phyloP scores from a whole-genome alignment of 1,140 invertebrate genomes.

The Latrodectus geometricus region DNA sequence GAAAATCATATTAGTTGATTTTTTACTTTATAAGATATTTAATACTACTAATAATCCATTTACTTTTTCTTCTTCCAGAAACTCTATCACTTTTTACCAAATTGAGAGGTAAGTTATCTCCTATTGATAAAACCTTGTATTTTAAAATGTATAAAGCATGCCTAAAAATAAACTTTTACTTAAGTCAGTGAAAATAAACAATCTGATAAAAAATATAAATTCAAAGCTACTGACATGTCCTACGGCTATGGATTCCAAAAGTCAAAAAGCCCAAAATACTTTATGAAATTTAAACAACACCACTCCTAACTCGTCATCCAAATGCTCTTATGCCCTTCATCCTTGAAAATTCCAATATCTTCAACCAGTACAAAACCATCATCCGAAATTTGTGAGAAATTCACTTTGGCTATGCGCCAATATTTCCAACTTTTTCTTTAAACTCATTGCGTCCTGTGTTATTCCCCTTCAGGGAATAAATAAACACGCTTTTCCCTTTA shows the following conservation, averaged over 20 bases:
- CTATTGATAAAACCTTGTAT: no score
- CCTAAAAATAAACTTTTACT: no score
- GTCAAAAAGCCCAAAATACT: not conserved
- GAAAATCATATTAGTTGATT: no score
- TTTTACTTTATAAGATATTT: no score
- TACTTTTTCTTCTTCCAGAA: no score
- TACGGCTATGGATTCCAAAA: not conserved
- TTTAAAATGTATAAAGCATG: no score
- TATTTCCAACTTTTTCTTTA: constrained; percentile 6
- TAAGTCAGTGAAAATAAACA: no score
- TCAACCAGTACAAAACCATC: not conserved
- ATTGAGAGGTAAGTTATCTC: no score
- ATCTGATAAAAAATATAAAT: no score
- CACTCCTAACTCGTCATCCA: not conserved
- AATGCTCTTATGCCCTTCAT: not conserved
- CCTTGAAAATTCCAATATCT: not conserved
- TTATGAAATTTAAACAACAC: not conserved
- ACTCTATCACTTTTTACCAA: no score
- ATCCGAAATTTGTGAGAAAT: constrained; percentile 1
- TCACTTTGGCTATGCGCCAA: not conserved
- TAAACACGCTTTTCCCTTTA: constrained; percentile 54
- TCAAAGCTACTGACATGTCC: no score
- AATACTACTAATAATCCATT: no score
- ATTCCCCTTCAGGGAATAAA: constrained; percentile 44
- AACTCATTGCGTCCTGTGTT: constrained; percentile 12